Evolutionary conservation across 2,888 invertebrate genomes (phyloP).

Genomic region (Ptychoptera albimana): DNA sequence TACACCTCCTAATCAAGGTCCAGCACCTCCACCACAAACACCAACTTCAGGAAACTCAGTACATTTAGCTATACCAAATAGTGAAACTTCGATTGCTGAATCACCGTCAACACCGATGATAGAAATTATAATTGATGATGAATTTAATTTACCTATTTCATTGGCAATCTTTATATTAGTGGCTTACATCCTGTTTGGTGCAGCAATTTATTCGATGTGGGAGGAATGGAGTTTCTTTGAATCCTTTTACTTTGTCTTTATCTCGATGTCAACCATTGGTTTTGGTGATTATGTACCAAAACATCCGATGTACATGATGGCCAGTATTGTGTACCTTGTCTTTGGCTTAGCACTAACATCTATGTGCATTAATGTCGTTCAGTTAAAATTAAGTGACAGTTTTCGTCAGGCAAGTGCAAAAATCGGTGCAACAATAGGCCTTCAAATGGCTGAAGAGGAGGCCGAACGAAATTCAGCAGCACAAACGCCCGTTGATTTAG

Average conservation of each 20-base stretch:
- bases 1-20: slow-evolving; percentile 14
- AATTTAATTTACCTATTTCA: slow-evolving; percentile 87
- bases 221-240: slow-evolving; percentile 85
- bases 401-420: slow-evolving; percentile 74
- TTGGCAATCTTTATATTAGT: slow-evolving; percentile 72
- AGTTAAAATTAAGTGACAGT: slow-evolving; percentile 63
- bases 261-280: slow-evolving; percentile 95
- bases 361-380: slow-evolving; percentile 94
- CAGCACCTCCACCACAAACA: slow-evolving; percentile 17
- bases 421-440: slow-evolving; percentile 68
- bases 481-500: slow-evolving; percentile 21
- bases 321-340: slow-evolving; percentile 81
- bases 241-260: slow-evolving; percentile 92
- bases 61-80: slow-evolving; percentile 11
- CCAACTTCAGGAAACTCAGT: slow-evolving; percentile 20
- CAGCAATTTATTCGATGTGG: slow-evolving; percentile 57
- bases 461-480: slow-evolving; percentile 20
- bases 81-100: no score
- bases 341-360: slow-evolving; percentile 91
- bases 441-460: slow-evolving; percentile 55
- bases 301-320: slow-evolving; percentile 76
- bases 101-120: slow-evolving; percentile 51
- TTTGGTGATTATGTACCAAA: slow-evolving; percentile 84
- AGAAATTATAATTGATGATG: slow-evolving; percentile 67
- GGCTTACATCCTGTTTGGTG: slow-evolving; percentile 75